phyloP scores from a whole-genome alignment of 2,888 invertebrate genomes.

The Dryobota labecula region DNA sequence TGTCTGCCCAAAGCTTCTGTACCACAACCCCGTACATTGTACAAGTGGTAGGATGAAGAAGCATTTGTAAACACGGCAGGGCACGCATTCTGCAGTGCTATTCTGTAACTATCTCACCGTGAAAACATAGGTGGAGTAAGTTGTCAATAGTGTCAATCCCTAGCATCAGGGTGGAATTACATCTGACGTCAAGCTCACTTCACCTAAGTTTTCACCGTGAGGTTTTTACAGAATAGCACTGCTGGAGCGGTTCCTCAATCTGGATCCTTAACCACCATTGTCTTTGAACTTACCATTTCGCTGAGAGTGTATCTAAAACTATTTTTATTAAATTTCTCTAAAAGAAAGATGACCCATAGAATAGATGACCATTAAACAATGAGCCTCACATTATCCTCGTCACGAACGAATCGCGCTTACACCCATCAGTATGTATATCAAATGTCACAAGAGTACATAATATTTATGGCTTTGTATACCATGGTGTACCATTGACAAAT shows the following conservation, averaged over 20 bases:
- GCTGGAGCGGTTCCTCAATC: background rate
- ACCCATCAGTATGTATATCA: conserved; percentile 28
- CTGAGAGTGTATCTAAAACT: background rate
- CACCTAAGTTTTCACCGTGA: no score
- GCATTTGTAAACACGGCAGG: no score
- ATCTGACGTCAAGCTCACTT: no score
- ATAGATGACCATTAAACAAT: conserved; percentile 1
- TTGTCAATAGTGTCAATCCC: no score
- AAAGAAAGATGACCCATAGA: background rate
- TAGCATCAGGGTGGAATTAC: no score
- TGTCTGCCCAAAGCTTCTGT: background rate
- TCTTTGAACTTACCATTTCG: background rate
- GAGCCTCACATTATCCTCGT: conserved; percentile 28
- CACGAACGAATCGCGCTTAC: conserved; percentile 34
- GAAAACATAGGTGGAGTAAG: no score
- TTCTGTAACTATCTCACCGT: no score
- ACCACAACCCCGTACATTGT: background rate
- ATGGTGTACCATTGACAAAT: conserved; percentile 62
- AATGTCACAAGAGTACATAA: conserved; percentile 33
- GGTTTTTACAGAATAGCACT: no score
- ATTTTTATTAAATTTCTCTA: background rate
- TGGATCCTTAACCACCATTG: background rate
- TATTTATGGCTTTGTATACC: conserved; percentile 49
- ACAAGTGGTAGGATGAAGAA: background rate
- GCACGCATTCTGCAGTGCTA: no score